Percentiles rank a stretch among this genome's conserved stretches.
phyloP scores from a whole-genome alignment of 2,797 vertebrate species.

The Eremophila alpestris region DNA sequence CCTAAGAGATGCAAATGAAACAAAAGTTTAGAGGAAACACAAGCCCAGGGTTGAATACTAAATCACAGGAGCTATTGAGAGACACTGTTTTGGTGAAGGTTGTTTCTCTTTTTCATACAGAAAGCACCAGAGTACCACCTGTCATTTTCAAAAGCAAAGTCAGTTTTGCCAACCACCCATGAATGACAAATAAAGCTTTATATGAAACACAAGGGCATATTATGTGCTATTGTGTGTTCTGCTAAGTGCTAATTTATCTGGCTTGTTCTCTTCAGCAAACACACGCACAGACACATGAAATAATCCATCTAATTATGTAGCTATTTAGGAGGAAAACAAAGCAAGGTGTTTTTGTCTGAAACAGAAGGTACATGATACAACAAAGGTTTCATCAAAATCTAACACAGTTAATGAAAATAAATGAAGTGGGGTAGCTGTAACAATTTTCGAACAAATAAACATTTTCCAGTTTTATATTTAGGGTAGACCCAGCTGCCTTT shows the following conservation, averaged over 20 bases:
- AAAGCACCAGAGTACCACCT: slow-evolving; percentile 85
- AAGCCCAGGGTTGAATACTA: slow-evolving; percentile 65
- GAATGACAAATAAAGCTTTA: slow-evolving; percentile 87
- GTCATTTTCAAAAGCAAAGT: slow-evolving; percentile 87
- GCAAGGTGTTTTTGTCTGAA: slow-evolving; percentile 78
- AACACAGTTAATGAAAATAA: slow-evolving; percentile 74
- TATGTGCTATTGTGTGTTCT: slow-evolving; percentile 83
- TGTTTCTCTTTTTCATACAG: slow-evolving; percentile 76
- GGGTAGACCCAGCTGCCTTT: slow-evolving; percentile 78
- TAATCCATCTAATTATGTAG: slow-evolving; percentile 84
- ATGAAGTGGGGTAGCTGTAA: slow-evolving; percentile 71
- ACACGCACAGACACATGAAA: slow-evolving; percentile 80
- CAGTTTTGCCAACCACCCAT: slow-evolving; percentile 85
- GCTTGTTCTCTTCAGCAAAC: slow-evolving; percentile 83
- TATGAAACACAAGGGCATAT: slow-evolving; percentile 85
- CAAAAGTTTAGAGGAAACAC: slow-evolving; percentile 71
- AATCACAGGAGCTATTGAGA: slow-evolving; percentile 76
- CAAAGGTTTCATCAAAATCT: slow-evolving; percentile 77
- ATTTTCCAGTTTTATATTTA: slow-evolving; percentile 77
- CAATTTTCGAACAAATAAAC: slow-evolving; percentile 79
- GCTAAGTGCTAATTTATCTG: slow-evolving; percentile 89
- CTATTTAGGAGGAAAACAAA: slow-evolving; percentile 83
- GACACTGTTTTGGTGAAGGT: slow-evolving; percentile 73
- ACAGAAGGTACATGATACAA: slow-evolving; percentile 79
- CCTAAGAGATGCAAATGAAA: slow-evolving; percentile 72